Conservation (phyloP, 2,113 vertebrate genomes). For the Podarcis raffonei region DNA sequence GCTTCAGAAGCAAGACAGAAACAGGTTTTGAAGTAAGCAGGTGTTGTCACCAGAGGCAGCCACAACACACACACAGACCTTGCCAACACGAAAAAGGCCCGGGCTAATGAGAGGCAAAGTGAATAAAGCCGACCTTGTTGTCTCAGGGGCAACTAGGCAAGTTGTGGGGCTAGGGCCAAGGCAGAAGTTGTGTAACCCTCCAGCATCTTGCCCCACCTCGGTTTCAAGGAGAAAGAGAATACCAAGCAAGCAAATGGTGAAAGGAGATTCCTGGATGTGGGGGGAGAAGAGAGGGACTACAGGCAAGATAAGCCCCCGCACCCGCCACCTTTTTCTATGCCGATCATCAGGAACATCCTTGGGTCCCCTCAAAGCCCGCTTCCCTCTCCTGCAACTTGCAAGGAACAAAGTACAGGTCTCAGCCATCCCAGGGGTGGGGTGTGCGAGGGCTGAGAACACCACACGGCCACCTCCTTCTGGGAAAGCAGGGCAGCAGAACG, state of each 20-base stretch:
- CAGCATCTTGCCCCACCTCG: constrained; percentile 37
- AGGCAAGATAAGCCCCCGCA: neutral
- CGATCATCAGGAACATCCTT: neutral
- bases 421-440: neutral
- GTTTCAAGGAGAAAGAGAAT: constrained; percentile 41
- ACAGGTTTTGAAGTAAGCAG: constrained; percentile 46
- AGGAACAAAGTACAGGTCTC: constrained; percentile 23
- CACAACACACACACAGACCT: neutral
- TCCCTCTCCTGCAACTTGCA: constrained; percentile 35
- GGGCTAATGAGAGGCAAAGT: constrained; percentile 51
- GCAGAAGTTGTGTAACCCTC: constrained; percentile 64
- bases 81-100: constrained; percentile 46
- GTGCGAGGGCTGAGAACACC: neutral
- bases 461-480: neutral
- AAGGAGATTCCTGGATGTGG: neutral
- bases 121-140: constrained; percentile 56
- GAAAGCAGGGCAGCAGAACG: constrained; percentile 14
- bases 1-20: constrained; percentile 30
- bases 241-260: neutral
- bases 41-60: neutral
- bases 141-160: constrained; percentile 48
- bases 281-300: neutral
- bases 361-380: neutral
- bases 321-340: neutral
- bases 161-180: constrained; percentile 57